These are phyloP conservation scores for Ellobium chinense DNA, from an alignment of 2,888 invertebrate genomes.

Conservation along the genomic window DNA sequence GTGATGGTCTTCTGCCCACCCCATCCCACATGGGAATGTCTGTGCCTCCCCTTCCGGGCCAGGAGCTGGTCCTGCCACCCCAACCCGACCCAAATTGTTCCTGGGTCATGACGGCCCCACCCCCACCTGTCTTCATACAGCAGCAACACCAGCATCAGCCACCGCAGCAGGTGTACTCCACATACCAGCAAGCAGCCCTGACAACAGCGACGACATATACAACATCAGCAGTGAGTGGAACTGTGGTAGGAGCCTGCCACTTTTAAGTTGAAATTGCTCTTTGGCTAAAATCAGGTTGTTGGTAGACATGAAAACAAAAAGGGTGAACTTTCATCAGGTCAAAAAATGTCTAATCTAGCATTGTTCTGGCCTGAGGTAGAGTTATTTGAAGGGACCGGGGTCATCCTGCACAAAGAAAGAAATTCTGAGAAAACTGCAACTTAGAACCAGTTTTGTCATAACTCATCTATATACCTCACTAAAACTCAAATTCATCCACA, in stretches of 20 bases:
- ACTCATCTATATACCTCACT: too few relatives aligned
- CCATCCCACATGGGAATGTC: slow-evolving; percentile 27
- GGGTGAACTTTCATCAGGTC: too few relatives aligned
- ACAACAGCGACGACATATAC: not conserved
- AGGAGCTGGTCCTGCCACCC: slow-evolving; percentile 16
- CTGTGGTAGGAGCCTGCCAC: too few relatives aligned
- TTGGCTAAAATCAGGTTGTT: not conserved
- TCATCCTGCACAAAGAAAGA: too few relatives aligned
- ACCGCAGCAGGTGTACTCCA: not conserved
- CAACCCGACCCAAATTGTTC: slow-evolving; percentile 4
- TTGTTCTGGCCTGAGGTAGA: too few relatives aligned
- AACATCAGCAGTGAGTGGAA: not conserved
- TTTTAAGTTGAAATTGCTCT: not conserved
- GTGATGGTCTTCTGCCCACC: slow-evolving; percentile 35
- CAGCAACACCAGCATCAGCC: not conserved
- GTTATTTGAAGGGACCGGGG: too few relatives aligned
- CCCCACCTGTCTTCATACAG: not conserved
- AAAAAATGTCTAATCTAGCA: too few relatives aligned
- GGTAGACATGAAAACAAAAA: too few relatives aligned
- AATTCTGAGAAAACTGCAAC: too few relatives aligned
- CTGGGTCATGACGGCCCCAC: slow-evolving; percentile 16
- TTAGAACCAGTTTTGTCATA: too few relatives aligned
- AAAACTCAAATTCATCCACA: too few relatives aligned
- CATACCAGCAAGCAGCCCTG: not conserved
- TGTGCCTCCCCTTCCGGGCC: not conserved